Evolutionary conservation across 2,888 invertebrate species (phyloP).

Genomic region (Conops quadrifasciatus): DNA sequence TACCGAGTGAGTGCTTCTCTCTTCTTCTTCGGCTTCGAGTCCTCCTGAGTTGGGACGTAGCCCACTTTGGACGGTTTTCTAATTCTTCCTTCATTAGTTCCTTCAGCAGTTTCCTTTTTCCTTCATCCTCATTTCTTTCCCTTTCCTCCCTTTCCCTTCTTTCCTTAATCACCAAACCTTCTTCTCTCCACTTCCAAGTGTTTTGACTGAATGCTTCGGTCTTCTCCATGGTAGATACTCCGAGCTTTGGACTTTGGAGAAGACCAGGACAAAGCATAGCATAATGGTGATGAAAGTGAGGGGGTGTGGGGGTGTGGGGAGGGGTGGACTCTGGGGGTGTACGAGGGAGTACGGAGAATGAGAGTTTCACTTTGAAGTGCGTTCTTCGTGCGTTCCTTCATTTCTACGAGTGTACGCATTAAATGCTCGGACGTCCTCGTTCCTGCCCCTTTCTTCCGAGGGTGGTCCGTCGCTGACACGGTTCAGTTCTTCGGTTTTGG

Average conservation of each 20-base stretch:
- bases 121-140: background rate
- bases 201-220: background rate
- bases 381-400: background rate
- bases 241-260: no score
- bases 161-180: background rate
- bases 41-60: background rate
- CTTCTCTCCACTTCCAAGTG: background rate
- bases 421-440: no score
- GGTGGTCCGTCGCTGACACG: no score
- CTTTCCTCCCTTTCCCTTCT: background rate
- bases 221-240: background rate
- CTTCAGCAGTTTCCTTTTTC: background rate
- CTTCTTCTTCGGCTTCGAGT: background rate
- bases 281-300: no score
- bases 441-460: no score
- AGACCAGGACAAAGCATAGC: no score
- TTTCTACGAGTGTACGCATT: constrained; percentile 6
- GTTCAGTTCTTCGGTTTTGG: no score
- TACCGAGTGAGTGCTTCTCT: constrained; percentile 16
- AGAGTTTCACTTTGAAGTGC: background rate
- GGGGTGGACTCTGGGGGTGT: constrained; percentile 10
- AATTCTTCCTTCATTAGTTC: background rate
- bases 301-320: no score
- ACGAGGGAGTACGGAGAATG: background rate
- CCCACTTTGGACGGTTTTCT: background rate